Conservation (phyloP, 2,797 vertebrate genomes). For the Sebastiscus tertius region DNA sequence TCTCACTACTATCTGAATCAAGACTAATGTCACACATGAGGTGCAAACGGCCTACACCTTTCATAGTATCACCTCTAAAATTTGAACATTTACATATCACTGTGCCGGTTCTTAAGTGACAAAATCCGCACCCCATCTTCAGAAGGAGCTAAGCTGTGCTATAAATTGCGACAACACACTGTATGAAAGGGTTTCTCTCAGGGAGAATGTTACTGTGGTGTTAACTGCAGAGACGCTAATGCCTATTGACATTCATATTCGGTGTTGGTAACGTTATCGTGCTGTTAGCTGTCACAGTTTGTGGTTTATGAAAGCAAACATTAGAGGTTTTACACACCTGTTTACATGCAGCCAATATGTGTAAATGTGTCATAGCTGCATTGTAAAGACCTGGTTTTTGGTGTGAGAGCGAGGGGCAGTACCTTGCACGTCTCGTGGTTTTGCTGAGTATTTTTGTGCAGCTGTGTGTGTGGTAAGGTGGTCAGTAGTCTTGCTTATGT, state of each 20-base stretch:
- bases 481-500: neutral
- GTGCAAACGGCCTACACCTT: neutral
- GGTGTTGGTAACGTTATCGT: neutral
- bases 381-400: neutral
- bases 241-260: neutral
- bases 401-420: neutral
- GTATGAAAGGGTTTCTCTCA: neutral
- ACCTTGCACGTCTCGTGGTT: neutral
- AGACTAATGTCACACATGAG: neutral
- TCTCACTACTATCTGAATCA: neutral
- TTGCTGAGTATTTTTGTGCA: slow-evolving; percentile 18
- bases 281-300: neutral
- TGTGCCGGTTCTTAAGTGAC: neutral
- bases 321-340: neutral
- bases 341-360: neutral
- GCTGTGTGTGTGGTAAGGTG: slow-evolving; percentile 1
- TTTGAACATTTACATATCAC: neutral
- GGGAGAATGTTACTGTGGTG: neutral
- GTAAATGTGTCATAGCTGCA: neutral
- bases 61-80: neutral
- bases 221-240: slow-evolving; percentile 16
- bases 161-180: neutral
- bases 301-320: slow-evolving; percentile 9
- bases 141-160: neutral
- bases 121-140: neutral